Evolutionary conservation across 2,888 invertebrate species (phyloP), one percentile per base, ranked within the genome.

Genomic region (Tolmerus cingulatus): DNA sequence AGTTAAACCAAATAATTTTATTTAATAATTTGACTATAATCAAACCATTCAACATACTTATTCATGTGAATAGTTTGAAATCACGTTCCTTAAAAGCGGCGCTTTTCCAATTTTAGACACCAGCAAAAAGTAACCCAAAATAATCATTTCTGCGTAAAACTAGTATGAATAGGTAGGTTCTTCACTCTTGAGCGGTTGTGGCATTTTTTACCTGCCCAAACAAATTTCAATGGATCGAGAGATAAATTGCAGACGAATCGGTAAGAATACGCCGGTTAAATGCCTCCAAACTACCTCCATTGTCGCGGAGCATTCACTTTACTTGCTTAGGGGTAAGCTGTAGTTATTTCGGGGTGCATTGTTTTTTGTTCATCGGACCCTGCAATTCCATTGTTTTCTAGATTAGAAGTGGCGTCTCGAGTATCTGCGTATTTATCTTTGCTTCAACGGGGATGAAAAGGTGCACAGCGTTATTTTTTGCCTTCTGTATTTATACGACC

Each of bases 271-370:
- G 23, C 30, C 30, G 66, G 37, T 23, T n/a, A 82, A 34, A 34
- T 82, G 82, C 51, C 57, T 37, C 5, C 12, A 37, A 66, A 82
- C 30, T 66, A n/a, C 51, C 19, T 85, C 74, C 85, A 85, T 85
- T 85, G 85, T 85, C 74, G 46, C 46, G 51, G 85, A 74, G 74
- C 85, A 74, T 85, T 74, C 85, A 85, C 85, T 74, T 85, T 85
- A 46, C 74, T 43, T 43, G 43, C 8, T 19, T 30, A 85, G 30
- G 43, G 43, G 74, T 43, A 74, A 37, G 43, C 30, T 14, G 55
- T 19, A 51, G 30, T 19, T 30, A 55, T 57, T 82, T 30, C 37
- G 51, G 43, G 23, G 37, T 74, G 23, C 43, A 85, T 85, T 85
- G 85, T 85, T 85, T 85, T 85, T 85, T 85, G 85, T 74, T 74